Percentiles rank a stretch among this genome's conserved stretches.
Evolutionary conservation across 2,888 invertebrate genomes (phyloP).

Genomic region (Trachelus iudaicus): DNA sequence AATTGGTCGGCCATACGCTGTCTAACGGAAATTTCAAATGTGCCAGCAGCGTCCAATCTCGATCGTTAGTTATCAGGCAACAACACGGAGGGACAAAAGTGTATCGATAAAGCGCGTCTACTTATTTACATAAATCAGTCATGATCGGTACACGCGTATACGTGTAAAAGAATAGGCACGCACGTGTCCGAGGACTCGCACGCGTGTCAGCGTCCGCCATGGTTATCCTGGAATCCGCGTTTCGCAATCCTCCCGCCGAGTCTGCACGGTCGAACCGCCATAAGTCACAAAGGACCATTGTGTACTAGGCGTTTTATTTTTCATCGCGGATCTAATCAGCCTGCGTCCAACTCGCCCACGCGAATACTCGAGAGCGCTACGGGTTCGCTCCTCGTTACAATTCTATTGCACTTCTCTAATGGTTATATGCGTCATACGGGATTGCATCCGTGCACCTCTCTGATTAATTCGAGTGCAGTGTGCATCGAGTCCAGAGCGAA

Average conservation of each 20-base stretch:
- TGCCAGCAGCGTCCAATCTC: no score
- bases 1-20: no score
- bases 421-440: no score
- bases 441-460: no score
- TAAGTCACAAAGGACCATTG: constrained; percentile 58
- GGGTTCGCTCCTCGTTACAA: neutral
- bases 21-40: no score
- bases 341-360: constrained; percentile 47
- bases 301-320: constrained; percentile 42
- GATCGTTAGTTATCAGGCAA: no score
- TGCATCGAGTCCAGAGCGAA: no score
- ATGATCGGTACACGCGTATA: neutral
- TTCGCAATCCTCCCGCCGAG: constrained; percentile 38
- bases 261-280: constrained; percentile 26
- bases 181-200: constrained; percentile 1
- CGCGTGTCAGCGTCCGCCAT: constrained; percentile 31
- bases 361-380: constrained; percentile 12
- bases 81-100: no score
- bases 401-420: no score
- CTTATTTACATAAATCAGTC: no score
- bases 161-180: constrained; percentile 9
- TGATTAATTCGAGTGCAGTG: no score
- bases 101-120: no score
- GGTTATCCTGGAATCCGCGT: constrained; percentile 49
- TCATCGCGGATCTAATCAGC: constrained; percentile 53